Base-by-base conservation (phyloP, 1,140 invertebrate genomes). In the Bombus cullumanus region DNA sequence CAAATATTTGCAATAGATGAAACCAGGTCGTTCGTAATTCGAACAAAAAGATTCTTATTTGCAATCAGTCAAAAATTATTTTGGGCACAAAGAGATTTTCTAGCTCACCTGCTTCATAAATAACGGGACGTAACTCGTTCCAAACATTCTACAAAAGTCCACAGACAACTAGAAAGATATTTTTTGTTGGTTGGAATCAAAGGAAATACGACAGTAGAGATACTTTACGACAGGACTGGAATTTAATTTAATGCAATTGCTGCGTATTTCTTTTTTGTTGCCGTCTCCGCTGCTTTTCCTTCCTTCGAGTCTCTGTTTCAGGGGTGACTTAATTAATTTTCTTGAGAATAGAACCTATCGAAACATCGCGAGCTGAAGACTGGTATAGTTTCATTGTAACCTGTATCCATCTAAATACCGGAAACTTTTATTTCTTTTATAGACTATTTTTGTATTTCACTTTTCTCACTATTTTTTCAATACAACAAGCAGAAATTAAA, bases 251-350 rank as follows among this genome's bases (percentile, higher is more conserved):
- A 43, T 34, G 18, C 37, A 31, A 31, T 78, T 31, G 18, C n/a
- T 34, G 34, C 28, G 25, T 22, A 62, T 47, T 13, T 31, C 68
- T 80, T 22, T 31, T 74, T 74, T n/a, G 9, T 18, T 41, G 1
- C 25, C 5, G 28, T 43, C 4, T 66, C 31, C n/a, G 22, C 22
- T 37, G 28, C 15, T 18, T 64, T 13, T n/a, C 18, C 41, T 3
- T 13, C 13, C 13, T 31, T 43, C 72, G 31, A 39, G 28, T 53
- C 47, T 22, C 47, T 53, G 47, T 53, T 53, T 53, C 28, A 64
- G 3, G 10, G 62, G 62, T 64, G 62, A 18, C 57, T n/a, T 80
- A 80, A 69, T 80, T 80, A 80, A 80, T 80, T 69, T 69, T 31
- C 22, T 5, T 8, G 43, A 10, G n/a, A 37, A 9, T 18, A 3